Evolutionary conservation across 2,113 vertebrate species (phyloP), one percentile per base, ranked within the genome.

Genomic region (Calyptommatus sinebrachiatus): DNA sequence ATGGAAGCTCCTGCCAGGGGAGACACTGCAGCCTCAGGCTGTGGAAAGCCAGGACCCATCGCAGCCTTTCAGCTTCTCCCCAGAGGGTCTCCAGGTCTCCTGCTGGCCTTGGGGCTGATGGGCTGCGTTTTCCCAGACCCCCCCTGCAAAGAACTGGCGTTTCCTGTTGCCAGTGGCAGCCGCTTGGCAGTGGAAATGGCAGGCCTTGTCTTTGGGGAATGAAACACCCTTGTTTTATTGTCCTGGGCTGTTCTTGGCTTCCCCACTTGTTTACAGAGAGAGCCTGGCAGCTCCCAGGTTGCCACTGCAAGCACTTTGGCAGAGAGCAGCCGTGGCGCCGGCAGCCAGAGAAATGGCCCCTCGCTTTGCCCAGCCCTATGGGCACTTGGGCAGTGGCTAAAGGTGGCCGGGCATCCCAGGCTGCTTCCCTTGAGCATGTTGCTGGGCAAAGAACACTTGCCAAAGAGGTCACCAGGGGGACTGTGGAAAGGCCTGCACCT

Each of bases 91-190:
- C 63, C 24, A 41, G 8, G 24, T 53, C 68, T 78, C 41, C 29
- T 35, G 26, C 22, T 21, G 29, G 26, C 46, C 20, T 75, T 29
- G 35, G 29, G n/a, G 65, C 41, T 7, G n/a, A 29, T 8, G 50
- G 53, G 28, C 31, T 18, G 14, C 26, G 20, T 69, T 78, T 60
- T 78, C 12, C 16, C 24, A 48, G 12, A 50, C n/a, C 7, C 7
- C 31, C 69, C 24, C 50, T 78, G 41, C 50, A 70, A 53, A 70
- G 67, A 78, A 21, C 28, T 53, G 26, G 22, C 31, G 48, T 76
- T 84, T 89, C 93, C 93, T 94, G 89, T 93, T 91, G 48, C 21
- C 53, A 41, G 5, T 16, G 46, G 24, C 18, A 62, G 31, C 9
- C 8, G 1, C 16, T 28, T 46, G 61, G 73, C 8, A 45, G 24